Base-by-base conservation (phyloP, 2,113 vertebrate species). In the Lophochroa leadbeateri region DNA sequence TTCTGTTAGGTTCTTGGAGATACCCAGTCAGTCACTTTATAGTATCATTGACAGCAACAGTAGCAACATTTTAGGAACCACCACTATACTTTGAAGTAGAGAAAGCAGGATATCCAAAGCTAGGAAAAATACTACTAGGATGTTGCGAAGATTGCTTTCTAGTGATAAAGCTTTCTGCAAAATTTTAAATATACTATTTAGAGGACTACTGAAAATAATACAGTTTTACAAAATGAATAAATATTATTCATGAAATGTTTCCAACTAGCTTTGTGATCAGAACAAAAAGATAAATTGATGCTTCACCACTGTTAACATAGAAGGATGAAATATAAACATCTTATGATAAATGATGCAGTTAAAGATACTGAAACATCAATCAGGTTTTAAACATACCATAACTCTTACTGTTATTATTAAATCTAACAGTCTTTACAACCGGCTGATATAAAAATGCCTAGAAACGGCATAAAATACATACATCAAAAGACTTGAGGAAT, bases 391-490 rank as follows among this genome's bases (percentile, higher is more conserved):
- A 92, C 57, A 57, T 91, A 76, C 91, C 86, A 2, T 96, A 85
- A 84, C 53, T 93, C 96, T 96, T 94, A 90, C 58, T 96, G 85
- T 91, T 97, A 88, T 71, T 97, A 95, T 96, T 91, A 94, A 96
- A 55, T 79, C 53, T 94, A 96, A 91, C 81, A 92, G 52, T 81
- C 92, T 96, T 96, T 97, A 96, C 90, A 95, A 81, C 91, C 28
- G 63, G 33, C 16, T 47, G 87, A 64, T 90, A 90, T 94, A 94
- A 95, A 97, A 96, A 82, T 78, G 68, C 57, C 49, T 19, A 71
- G 81, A 93, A 96, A 87, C 63, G 88, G 78, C 57, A 84, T 92
- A 85, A 82, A 93, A 95, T 90, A 27, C 49, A 85, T 94, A 90
- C 61, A 92, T 96, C 93, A 96, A 49, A 88, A 92, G 47, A 71